These are phyloP conservation scores for Augochlorella aurata DNA, from an alignment of 2,888 invertebrate species.

Conservation along the genomic window DNA sequence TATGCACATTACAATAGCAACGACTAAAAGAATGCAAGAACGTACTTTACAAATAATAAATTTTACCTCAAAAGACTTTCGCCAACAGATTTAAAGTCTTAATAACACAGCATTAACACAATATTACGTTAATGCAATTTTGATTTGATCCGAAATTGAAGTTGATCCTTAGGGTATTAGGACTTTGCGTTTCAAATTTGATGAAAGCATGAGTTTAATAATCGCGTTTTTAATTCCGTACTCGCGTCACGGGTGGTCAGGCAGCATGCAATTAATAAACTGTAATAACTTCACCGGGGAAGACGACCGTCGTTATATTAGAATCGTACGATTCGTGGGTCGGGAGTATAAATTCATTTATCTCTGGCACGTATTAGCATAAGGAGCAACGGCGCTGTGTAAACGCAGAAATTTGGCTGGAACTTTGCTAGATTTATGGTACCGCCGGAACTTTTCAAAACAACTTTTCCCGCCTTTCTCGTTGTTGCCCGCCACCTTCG, in stretches of 20 bases:
- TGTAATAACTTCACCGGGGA: background rate
- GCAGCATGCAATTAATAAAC: conserved; percentile 26
- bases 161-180: background rate
- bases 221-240: conserved; percentile 9
- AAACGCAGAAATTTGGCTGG: conserved; percentile 14
- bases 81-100: too few species aligned
- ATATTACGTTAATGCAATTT: background rate
- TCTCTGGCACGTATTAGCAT: conserved; percentile 27
- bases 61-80: too few species aligned
- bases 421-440: conserved; percentile 36
- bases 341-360: conserved; percentile 30
- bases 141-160: background rate
- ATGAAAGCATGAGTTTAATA: conserved; percentile 12
- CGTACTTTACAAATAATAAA: too few species aligned
- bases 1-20: too few species aligned
- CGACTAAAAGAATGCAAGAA: too few species aligned
- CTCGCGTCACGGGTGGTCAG: background rate
- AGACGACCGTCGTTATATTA: conserved; percentile 23
- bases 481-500: conserved; percentile 29
- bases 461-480: conserved; percentile 2
- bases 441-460: conserved; percentile 35
- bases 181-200: conserved; percentile 1
- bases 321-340: background rate
- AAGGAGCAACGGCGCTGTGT: background rate
- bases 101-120: background rate